Evolutionary conservation across 1,140 invertebrate genomes (phyloP).

Genomic region (Aplysia californica): DNA sequence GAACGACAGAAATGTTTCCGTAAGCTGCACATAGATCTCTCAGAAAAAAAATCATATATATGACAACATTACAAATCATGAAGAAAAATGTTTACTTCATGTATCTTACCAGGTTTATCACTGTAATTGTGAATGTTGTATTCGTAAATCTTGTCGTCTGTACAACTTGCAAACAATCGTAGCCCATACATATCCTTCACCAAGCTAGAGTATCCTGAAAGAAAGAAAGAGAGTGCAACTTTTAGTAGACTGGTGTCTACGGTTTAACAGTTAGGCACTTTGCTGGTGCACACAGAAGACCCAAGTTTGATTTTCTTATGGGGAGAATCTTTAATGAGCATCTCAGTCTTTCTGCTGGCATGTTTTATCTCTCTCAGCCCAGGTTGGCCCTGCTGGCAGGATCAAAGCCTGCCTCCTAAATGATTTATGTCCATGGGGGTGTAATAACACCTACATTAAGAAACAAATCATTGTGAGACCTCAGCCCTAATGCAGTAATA

Average conservation of each 20-base stretch:
- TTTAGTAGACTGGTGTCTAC: neutral
- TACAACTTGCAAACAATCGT: conserved; percentile 85
- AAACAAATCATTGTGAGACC: neutral
- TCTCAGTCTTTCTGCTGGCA: too few species aligned
- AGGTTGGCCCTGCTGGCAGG: too few species aligned
- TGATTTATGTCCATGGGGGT: too few species aligned
- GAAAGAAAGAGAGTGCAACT: conserved; percentile 8
- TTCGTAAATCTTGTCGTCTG: conserved; percentile 86
- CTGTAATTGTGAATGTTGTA: conserved; percentile 82
- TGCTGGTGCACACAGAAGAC: neutral
- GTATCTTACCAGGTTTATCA: conserved; percentile 70
- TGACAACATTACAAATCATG: neutral
- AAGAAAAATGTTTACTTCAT: neutral
- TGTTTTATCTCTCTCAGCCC: too few species aligned
- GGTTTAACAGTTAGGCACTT: neutral
- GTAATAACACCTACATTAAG: too few species aligned
- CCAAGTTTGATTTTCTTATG: neutral
- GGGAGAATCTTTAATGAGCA: too few species aligned
- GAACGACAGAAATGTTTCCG: too few species aligned
- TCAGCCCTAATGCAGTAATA: neutral
- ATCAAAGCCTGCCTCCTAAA: neutral
- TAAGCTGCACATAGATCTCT: too few species aligned
- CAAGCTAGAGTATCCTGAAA: conserved; percentile 81
- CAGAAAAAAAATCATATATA: too few species aligned
- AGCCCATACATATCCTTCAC: conserved; percentile 77